Evolutionary conservation across 2,888 invertebrate genomes (phyloP).

Genomic region (Meandrusa payeni): DNA sequence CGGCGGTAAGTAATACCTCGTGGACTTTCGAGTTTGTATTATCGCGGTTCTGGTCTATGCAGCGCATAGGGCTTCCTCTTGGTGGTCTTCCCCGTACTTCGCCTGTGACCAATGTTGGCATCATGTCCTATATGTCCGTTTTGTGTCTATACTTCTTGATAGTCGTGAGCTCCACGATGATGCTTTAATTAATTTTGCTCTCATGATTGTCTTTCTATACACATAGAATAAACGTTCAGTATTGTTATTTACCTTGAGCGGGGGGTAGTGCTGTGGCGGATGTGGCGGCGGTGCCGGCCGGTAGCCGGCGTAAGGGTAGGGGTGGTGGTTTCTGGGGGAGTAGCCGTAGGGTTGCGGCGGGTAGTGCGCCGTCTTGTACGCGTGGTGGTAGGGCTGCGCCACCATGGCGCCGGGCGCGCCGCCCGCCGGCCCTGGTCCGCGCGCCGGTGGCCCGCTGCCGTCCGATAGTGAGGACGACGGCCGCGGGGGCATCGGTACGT

Average conservation of each 20-base stretch:
- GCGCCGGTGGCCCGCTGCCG: constrained; percentile 72
- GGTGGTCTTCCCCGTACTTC: too few relatives aligned
- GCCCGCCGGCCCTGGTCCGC: constrained; percentile 47
- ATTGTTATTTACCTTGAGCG: constrained; percentile 55
- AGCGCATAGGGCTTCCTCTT: too few relatives aligned
- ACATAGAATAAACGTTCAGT: too few relatives aligned
- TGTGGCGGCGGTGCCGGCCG: constrained; percentile 68
- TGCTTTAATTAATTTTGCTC: too few relatives aligned
- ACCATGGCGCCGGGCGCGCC: constrained; percentile 62
- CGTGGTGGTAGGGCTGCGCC: constrained; percentile 65
- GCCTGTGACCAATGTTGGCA: too few relatives aligned
- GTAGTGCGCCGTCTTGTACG: constrained; percentile 70
- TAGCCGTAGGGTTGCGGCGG: constrained; percentile 72
- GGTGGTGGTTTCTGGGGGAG: constrained; percentile 72
- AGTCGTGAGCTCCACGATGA: too few relatives aligned
- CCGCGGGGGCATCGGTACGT: constrained; percentile 97
- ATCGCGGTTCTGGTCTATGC: too few relatives aligned
- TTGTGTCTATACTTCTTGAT: too few relatives aligned
- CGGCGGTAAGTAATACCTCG: too few relatives aligned
- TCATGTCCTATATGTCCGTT: too few relatives aligned
- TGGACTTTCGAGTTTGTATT: too few relatives aligned
- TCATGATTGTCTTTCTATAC: too few relatives aligned
- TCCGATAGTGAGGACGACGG: constrained; percentile 90
- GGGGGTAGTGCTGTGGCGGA: constrained; percentile 69
- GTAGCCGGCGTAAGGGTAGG: constrained; percentile 68